Evolutionary conservation across 2,113 vertebrate genomes (phyloP).

Genomic region (Athene noctua): DNA sequence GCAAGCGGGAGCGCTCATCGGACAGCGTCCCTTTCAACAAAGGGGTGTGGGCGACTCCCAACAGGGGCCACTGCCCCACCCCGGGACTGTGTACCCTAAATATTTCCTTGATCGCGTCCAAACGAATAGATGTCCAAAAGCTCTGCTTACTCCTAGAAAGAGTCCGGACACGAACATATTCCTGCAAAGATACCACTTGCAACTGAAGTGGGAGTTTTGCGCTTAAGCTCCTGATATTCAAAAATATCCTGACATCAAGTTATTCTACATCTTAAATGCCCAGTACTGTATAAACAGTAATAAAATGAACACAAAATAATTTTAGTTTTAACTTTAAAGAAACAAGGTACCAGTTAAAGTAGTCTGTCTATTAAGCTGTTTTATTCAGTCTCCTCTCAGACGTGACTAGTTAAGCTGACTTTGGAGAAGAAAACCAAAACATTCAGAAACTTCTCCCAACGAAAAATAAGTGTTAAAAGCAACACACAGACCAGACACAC

Average conservation of each 20-base stretch:
- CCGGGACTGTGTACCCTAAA: background rate
- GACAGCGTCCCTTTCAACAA: background rate
- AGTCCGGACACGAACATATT: background rate
- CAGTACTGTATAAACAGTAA: conserved; percentile 35
- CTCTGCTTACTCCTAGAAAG: background rate
- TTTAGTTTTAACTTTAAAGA: background rate
- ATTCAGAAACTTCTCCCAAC: background rate
- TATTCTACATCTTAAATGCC: conserved; percentile 51
- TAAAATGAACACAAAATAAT: conserved; percentile 34
- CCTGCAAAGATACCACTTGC: background rate
- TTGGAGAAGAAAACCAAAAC: conserved; percentile 3
- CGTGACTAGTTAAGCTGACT: conserved; percentile 27
- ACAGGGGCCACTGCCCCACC: background rate
- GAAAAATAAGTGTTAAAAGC: conserved; percentile 37
- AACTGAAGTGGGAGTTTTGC: background rate
- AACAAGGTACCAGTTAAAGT: conserved; percentile 40
- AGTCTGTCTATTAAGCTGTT: background rate
- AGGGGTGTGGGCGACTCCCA: background rate
- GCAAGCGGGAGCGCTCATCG: background rate
- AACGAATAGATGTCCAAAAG: background rate
- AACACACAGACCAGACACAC: conserved; percentile 46
- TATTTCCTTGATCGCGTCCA: background rate
- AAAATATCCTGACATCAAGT: background rate
- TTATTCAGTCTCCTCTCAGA: background rate
- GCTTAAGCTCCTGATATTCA: background rate